Evolutionary conservation across 1,140 invertebrate genomes (phyloP).

Genomic region (Drosophila ambigua): DNA sequence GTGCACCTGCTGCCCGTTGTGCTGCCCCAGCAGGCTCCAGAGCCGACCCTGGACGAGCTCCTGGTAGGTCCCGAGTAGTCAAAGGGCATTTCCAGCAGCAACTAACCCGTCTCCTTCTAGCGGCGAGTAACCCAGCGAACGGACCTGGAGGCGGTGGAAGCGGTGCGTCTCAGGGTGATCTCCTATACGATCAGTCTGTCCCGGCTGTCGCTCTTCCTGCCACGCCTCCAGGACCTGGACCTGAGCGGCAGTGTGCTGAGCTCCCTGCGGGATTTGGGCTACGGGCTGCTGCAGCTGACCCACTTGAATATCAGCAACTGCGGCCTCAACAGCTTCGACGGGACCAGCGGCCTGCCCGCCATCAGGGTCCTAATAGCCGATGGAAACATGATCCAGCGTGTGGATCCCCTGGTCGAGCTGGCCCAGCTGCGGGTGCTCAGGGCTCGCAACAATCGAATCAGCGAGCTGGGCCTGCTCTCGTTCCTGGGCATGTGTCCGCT

Average conservation of each 20-base stretch:
- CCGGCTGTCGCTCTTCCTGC: conserved; percentile 86
- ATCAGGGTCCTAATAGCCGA: conserved; percentile 87
- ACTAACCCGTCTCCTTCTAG: conserved; percentile 28
- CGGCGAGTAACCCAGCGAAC: conserved; percentile 84
- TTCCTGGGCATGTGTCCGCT: conserved; percentile 84
- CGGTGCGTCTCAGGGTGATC: conserved; percentile 87
- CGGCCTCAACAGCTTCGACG: conserved; percentile 87
- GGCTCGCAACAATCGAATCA: conserved; percentile 82
- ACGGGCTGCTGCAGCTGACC: conserved; percentile 86
- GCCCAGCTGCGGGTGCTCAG: conserved; percentile 63
- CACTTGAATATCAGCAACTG: conserved; percentile 88
- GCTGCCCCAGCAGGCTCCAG: conserved; percentile 85
- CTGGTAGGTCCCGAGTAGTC: conserved; percentile 83
- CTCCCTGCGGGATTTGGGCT: conserved; percentile 88
- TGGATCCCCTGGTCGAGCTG: conserved; percentile 85
- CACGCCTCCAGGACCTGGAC: conserved; percentile 85
- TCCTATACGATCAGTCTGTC: conserved; percentile 86
- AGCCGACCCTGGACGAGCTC: conserved; percentile 86
- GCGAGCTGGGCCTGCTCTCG: conserved; percentile 79
- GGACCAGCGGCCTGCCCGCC: conserved; percentile 86
- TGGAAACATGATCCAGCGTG: conserved; percentile 86
- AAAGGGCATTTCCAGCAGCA: background rate
- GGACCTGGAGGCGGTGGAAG: conserved; percentile 85
- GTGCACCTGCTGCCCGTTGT: conserved; percentile 85
- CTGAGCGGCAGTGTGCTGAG: conserved; percentile 87